These are phyloP conservation scores for Prenolepis imparis DNA, from an alignment of 2,888 invertebrate genomes.

Conservation along the genomic window DNA sequence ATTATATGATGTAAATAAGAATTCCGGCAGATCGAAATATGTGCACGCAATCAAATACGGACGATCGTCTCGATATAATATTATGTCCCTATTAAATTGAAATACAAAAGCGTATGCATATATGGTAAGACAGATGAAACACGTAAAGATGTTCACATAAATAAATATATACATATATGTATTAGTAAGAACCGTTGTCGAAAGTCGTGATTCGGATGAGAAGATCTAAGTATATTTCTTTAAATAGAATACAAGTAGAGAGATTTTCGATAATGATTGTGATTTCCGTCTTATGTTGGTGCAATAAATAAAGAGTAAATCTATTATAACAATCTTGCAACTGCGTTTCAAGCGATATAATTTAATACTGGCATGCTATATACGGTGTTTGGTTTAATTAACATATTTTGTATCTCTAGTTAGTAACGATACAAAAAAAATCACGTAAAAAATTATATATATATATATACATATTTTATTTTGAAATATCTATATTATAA, in stretches of 20 bases:
- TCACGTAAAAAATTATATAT: conserved; percentile 19
- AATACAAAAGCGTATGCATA: conserved; percentile 59
- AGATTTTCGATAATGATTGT: conserved; percentile 62
- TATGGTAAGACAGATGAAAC: conserved; percentile 58
- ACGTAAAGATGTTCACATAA: conserved; percentile 61
- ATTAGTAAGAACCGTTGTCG: conserved; percentile 73
- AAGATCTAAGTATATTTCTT: conserved; percentile 73
- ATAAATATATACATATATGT: conserved; percentile 71
- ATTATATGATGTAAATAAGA: conserved; percentile 70
- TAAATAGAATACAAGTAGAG: conserved; percentile 59
- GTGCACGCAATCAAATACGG: conserved; percentile 53
- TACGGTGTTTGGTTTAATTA: conserved; percentile 20
- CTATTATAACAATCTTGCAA: conserved; percentile 58
- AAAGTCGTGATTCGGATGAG: conserved; percentile 65
- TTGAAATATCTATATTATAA: background rate
- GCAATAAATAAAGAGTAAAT: conserved; percentile 68
- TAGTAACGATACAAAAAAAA: background rate
- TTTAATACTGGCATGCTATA: conserved; percentile 59
- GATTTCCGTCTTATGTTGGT: conserved; percentile 64
- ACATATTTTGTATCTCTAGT: conserved; percentile 19
- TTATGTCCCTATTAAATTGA: conserved; percentile 35
- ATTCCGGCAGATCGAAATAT: conserved; percentile 64
- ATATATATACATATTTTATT: background rate
- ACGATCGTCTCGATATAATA: conserved; percentile 29
- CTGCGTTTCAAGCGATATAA: conserved; percentile 64